Conservation (phyloP, 1,140 invertebrate genomes). For the Micrasema longulum region DNA sequence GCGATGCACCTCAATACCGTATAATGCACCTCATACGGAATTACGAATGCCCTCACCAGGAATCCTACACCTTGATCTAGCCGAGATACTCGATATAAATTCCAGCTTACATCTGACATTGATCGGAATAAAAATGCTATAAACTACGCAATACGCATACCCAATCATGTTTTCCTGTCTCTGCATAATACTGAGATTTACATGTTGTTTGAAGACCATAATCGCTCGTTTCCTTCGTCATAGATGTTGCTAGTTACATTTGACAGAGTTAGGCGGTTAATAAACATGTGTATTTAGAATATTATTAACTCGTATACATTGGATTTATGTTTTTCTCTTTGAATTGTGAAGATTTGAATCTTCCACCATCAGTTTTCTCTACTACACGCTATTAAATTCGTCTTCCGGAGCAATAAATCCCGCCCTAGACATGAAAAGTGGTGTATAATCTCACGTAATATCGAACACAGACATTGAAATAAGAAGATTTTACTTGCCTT, state of each 20-base stretch:
- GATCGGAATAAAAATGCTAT: background rate
- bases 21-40: conserved; percentile 22
- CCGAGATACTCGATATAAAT: conserved; percentile 7
- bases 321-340: conserved; percentile 19
- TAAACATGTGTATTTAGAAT: conserved; percentile 23
- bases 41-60: conserved; percentile 4
- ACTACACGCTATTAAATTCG: conserved; percentile 31
- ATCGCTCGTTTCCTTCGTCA: too few relatives aligned
- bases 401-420: conserved; percentile 33
- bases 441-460: conserved; percentile 37
- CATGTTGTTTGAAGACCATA: too few relatives aligned
- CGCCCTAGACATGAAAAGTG: conserved; percentile 23
- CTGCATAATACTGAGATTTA: too few relatives aligned
- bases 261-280: background rate
- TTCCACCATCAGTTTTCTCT: conserved; percentile 20
- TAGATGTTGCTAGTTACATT: background rate
- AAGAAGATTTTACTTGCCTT: conserved; percentile 20
- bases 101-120: background rate
- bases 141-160: too few relatives aligned
- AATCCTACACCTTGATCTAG: conserved; percentile 22
- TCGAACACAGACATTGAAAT: conserved; percentile 34
- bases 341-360: conserved; percentile 23
- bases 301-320: conserved; percentile 28
- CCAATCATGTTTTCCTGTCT: too few relatives aligned
- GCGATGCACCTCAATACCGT: too few relatives aligned